These are phyloP conservation scores for Micropoecilia bifurca DNA, from an alignment of 2,797 vertebrate species.

Conservation along the genomic window DNA sequence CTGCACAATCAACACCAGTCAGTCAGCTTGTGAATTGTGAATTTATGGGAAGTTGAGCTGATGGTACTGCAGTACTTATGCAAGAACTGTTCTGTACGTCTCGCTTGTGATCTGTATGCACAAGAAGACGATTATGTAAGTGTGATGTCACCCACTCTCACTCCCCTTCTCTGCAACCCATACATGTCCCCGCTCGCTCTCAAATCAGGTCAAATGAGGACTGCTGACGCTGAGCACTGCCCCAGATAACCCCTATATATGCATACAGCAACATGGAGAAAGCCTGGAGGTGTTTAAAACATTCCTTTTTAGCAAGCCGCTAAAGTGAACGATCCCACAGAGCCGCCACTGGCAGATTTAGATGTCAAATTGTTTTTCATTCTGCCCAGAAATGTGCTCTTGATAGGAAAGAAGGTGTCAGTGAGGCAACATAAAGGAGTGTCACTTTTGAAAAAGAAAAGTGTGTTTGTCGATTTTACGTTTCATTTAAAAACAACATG, in stretches of 20 bases:
- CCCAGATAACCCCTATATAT: conserved; percentile 34
- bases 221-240: conserved; percentile 27
- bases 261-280: conserved; percentile 29
- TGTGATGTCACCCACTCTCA: conserved; percentile 36
- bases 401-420: neutral
- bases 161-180: conserved; percentile 36
- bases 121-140: conserved; percentile 76
- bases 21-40: neutral
- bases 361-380: neutral
- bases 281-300: neutral
- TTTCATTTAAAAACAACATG: neutral
- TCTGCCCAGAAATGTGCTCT: neutral
- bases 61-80: conserved; percentile 5
- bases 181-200: conserved; percentile 66
- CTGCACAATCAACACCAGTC: neutral
- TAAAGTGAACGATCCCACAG: neutral
- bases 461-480: neutral
- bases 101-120: conserved; percentile 59
- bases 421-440: neutral
- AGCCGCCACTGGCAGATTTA: neutral
- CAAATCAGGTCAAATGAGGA: conserved; percentile 79
- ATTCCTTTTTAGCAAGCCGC: neutral
- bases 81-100: conserved; percentile 22
- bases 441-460: neutral
- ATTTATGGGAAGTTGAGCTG: neutral